A percentile compares a stretch with the other conserved stretches of the same genome.
phyloP scores from a whole-genome alignment of 30 jellyfish, hydroid and myxozoan genomes.

The Nemopilema nomurai region DNA sequence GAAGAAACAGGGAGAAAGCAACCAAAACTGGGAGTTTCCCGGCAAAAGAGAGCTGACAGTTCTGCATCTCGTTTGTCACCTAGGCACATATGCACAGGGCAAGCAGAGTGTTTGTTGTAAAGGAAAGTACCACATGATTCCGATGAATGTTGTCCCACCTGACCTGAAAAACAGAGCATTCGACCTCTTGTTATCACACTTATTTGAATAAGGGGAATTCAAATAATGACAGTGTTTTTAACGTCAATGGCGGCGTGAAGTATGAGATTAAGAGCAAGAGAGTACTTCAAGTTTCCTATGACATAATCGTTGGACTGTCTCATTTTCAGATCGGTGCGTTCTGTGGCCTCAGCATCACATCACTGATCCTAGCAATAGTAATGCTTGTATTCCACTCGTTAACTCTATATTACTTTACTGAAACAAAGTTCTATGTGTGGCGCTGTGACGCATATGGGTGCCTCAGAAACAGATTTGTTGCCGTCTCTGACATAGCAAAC shows the following conservation, averaged over 20 bases:
- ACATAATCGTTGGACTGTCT: not conserved
- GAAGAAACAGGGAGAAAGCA: too few species aligned
- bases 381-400: not conserved
- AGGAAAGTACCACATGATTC: too few species aligned
- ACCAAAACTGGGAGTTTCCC: too few species aligned
- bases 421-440: not conserved
- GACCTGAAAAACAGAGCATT: too few species aligned
- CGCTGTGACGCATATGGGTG: too few species aligned
- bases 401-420: not conserved
- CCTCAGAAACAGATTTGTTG: too few species aligned
- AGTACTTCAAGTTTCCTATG: not conserved
- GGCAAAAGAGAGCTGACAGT: too few species aligned
- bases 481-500: not conserved
- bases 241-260: not conserved
- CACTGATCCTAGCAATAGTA: conserved; percentile 5
- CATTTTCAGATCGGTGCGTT: conserved; percentile 29
- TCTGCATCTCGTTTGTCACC: too few species aligned
- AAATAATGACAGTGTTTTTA: not conserved
- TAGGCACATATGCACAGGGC: too few species aligned
- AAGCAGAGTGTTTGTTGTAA: too few species aligned
- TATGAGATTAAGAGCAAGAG: not conserved
- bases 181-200: too few species aligned
- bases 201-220: not conserved
- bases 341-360: conserved; percentile 22
- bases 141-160: too few species aligned